Base-by-base conservation (phyloP, 2,888 invertebrate genomes). In the Labia minor region DNA sequence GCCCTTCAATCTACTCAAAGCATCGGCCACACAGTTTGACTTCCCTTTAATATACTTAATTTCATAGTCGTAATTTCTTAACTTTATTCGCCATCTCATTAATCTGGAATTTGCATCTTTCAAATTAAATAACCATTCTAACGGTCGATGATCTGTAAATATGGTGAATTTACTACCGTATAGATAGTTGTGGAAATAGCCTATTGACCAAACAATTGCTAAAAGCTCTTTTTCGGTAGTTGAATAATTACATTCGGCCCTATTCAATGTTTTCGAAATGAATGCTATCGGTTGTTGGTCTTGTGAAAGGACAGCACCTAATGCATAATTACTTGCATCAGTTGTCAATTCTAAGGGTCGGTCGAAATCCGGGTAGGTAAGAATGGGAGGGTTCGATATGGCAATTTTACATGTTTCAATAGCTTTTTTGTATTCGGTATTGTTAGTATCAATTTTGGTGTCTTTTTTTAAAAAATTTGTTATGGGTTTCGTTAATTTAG, bases 151-250 rank as follows among this genome's bases (percentile, higher is more conserved):
- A 33, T 33, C 33, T n/a, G n/a, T n/a, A n/a, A n/a, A n/a, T n/a
- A n/a, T n/a, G n/a, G 64, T 68, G 65, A 75, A 74, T 63, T 69
- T 71, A 67, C 70, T 62, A 0, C 74, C 74, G 65, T 71, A 74
- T 11, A 76, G 16, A 67, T 75, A 75, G 0, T 73, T 73, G 49
- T 73, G 62, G 63, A 73, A 74, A 68, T 74, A 71, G 64, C 33
- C 33, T 33, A 33, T 33, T 11, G 33, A 6, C 33, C 33, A 33
- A 33, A 33, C 33, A 8, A 33, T 33, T 33, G 33, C 33, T 33
- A 33, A 33, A 8, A 33, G 33, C 11, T 33, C 33, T 33, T 33
- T 33, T 11, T 33, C 33, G 33, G 33, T 33, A n/a, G n/a, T n/a
- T n/a, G n/a, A n/a, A n/a, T n/a, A n/a, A n/a, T n/a, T n/a, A n/a